Conservation (phyloP, 2,797 vertebrate species). For the Gymnothorax reevesii region DNA sequence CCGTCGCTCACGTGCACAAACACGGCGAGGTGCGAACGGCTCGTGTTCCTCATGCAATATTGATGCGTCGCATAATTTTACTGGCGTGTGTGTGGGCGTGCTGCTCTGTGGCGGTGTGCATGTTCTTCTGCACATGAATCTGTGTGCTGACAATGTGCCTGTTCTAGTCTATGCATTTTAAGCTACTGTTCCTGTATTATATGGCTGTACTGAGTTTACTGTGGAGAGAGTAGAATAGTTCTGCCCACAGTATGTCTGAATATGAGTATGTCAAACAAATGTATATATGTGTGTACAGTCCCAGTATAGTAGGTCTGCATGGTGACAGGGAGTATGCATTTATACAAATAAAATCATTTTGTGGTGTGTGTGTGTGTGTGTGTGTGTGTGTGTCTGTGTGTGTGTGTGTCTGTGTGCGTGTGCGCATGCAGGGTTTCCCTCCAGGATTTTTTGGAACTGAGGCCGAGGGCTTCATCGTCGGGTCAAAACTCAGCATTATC, state of each 20-base stretch:
- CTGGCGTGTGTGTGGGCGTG: constrained; percentile 49
- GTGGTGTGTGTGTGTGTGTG: neutral
- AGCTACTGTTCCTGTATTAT: neutral
- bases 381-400: constrained; percentile 6
- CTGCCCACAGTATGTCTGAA: constrained; percentile 30
- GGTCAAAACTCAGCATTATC: too few relatives aligned
- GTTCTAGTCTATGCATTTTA: neutral
- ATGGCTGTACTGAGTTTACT: neutral
- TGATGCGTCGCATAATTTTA: constrained; percentile 68
- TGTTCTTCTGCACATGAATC: neutral
- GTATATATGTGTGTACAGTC: neutral
- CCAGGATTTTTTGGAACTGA: too few relatives aligned
- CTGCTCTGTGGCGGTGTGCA: constrained; percentile 49
- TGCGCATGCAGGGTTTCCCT: too few relatives aligned
- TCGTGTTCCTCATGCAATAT: constrained; percentile 68
- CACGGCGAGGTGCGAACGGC: constrained; percentile 49
- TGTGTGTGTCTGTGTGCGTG: neutral
- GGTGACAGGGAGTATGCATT: neutral
- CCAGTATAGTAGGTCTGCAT: neutral
- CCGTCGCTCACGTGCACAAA: constrained; percentile 61
- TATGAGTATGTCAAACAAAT: constrained; percentile 5
- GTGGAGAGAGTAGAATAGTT: neutral
- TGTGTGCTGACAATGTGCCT: neutral
- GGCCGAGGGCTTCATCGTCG: too few relatives aligned
- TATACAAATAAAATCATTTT: neutral